Evolutionary conservation across 2,888 invertebrate genomes (phyloP).

Genomic region (Heliothis peltigera): DNA sequence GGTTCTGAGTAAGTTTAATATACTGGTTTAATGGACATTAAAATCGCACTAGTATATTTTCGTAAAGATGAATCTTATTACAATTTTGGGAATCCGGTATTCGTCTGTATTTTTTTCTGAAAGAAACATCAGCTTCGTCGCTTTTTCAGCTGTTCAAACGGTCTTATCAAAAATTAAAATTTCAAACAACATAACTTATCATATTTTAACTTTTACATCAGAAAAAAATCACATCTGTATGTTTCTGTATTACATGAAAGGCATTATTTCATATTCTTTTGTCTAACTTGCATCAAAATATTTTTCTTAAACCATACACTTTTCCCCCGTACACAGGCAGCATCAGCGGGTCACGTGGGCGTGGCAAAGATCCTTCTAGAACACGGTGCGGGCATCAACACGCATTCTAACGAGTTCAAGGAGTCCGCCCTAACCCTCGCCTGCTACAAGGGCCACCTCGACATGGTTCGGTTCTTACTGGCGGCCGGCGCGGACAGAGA

Average conservation of each 20-base stretch:
- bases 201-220: background rate
- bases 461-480: constrained; percentile 98
- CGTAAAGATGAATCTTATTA: background rate
- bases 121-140: background rate
- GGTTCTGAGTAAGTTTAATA: background rate
- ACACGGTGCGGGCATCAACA: constrained; percentile 99
- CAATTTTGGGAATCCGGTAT: background rate
- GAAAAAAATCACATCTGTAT: no score
- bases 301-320: background rate
- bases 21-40: background rate
- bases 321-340: constrained; percentile 90
- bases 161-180: no score
- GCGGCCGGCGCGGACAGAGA: constrained; percentile 99
- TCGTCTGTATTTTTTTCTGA: background rate
- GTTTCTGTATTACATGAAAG: no score
- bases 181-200: background rate
- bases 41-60: background rate
- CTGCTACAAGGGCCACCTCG: constrained; percentile 98
- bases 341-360: constrained; percentile 97
- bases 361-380: constrained; percentile 97
- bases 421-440: constrained; percentile 98
- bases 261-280: no score
- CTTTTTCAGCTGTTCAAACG: background rate
- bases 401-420: constrained; percentile 99
- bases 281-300: background rate